Evolutionary conservation across 2,888 invertebrate species (phyloP).

Genomic region (Sesamia inferens): DNA sequence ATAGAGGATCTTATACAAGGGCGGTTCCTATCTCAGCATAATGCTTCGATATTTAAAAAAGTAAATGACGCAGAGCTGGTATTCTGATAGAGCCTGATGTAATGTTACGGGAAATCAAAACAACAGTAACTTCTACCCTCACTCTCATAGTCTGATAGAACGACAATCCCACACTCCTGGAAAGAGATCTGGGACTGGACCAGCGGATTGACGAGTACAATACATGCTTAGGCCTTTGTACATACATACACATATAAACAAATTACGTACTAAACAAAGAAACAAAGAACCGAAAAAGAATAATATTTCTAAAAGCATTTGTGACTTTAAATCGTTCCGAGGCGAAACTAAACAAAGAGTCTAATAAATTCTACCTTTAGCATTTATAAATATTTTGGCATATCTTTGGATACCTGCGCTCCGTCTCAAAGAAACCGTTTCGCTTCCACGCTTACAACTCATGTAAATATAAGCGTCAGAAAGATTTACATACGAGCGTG

Average conservation of each 20-base stretch:
- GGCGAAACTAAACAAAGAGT: slow-evolving; percentile 32
- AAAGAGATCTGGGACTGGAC: not conserved
- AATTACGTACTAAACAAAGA: not conserved
- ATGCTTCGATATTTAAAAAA: too few relatives aligned
- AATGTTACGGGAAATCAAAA: too few relatives aligned
- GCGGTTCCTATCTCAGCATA: too few relatives aligned
- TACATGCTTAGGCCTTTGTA: too few relatives aligned
- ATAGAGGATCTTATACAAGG: too few relatives aligned
- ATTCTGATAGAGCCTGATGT: too few relatives aligned
- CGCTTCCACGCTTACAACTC: slow-evolving; percentile 44
- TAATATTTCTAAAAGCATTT: slow-evolving; percentile 20
- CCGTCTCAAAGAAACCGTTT: slow-evolving; percentile 45
- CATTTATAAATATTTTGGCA: slow-evolving; percentile 53
- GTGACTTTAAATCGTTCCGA: slow-evolving; percentile 25
- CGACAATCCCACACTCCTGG: not conserved
- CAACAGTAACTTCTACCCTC: not conserved
- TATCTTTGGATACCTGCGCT: slow-evolving; percentile 34
- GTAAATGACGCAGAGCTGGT: too few relatives aligned
- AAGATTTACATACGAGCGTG: slow-evolving; percentile 45
- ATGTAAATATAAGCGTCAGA: slow-evolving; percentile 44
- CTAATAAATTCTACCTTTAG: slow-evolving; percentile 57
- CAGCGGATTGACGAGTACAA: not conserved
- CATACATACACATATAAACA: too few relatives aligned
- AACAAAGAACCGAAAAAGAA: slow-evolving; percentile 1
- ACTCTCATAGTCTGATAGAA: not conserved